Conservation (phyloP, 2,113 vertebrate genomes). For the Notarius lentiginosus region DNA sequence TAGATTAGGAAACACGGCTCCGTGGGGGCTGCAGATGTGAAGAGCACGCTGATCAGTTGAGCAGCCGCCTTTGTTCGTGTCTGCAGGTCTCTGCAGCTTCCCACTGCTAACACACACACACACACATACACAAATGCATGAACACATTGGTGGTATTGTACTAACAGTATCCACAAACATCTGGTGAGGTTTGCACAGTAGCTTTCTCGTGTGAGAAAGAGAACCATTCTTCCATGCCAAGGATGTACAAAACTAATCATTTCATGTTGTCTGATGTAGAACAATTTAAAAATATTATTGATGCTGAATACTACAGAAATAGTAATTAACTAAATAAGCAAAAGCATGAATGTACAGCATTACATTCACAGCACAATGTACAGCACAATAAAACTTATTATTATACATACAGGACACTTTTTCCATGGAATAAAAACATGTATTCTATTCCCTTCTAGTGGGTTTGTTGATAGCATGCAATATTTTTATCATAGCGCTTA, state of each 20-base stretch:
- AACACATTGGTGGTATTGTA: not conserved
- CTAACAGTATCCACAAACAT: not conserved
- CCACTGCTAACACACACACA: constrained; percentile 38
- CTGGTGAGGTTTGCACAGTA: constrained; percentile 13
- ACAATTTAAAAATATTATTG: not conserved
- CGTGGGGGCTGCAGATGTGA: constrained; percentile 47
- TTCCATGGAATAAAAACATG: no score
- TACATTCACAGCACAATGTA: no score
- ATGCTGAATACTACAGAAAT: not conserved
- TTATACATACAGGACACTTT: no score
- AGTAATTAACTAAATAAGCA: constrained; percentile 1
- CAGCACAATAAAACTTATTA: not conserved
- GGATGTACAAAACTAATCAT: not conserved
- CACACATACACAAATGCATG: not conserved
- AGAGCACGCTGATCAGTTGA: constrained; percentile 45
- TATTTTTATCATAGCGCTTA: no score
- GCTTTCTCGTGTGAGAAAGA: not conserved
- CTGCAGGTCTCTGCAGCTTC: constrained; percentile 34
- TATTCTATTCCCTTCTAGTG: no score
- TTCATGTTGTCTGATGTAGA: not conserved
- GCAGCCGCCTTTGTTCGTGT: constrained; percentile 32
- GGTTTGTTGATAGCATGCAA: no score
- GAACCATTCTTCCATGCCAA: not conserved
- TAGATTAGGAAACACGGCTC: constrained; percentile 55
- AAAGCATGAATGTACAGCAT: not conserved